Conservation (phyloP, 2,113 vertebrate genomes). For the Vidua chalybeata region DNA sequence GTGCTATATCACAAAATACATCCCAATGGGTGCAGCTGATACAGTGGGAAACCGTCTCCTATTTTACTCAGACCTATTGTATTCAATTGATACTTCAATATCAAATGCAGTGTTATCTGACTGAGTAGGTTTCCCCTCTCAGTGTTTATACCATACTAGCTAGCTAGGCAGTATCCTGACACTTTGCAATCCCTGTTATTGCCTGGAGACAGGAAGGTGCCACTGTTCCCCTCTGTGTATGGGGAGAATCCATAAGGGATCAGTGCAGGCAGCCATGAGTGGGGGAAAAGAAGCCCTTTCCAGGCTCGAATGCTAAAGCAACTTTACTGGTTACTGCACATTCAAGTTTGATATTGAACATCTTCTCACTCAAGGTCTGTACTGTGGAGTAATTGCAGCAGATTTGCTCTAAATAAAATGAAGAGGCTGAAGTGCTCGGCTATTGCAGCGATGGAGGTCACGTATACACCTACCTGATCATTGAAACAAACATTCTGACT, state of each 20-base stretch:
- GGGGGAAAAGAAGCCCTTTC: background rate
- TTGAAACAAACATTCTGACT: background rate
- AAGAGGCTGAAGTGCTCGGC: background rate
- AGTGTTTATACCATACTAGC: background rate
- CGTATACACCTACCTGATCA: fast-evolving
- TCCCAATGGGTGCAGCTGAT: background rate
- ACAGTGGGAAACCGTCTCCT: background rate
- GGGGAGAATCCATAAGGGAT: background rate
- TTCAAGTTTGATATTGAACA: background rate
- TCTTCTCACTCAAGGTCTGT: background rate
- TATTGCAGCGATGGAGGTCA: background rate
- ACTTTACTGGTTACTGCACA: background rate
- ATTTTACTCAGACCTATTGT: background rate
- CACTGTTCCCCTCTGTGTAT: background rate
- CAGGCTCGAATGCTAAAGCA: background rate
- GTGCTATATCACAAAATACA: background rate
- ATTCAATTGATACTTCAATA: background rate
- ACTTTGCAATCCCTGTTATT: background rate
- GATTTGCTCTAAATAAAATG: background rate
- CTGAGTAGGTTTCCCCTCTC: background rate
- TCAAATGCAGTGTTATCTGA: background rate
- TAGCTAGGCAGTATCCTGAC: background rate
- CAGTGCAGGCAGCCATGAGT: background rate
- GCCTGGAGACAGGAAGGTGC: background rate
- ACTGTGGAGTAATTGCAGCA: background rate